Evolutionary conservation across 1,140 invertebrate genomes (phyloP), one percentile per base, ranked within the genome.

Genomic region (Choristoneura fumiferana): DNA sequence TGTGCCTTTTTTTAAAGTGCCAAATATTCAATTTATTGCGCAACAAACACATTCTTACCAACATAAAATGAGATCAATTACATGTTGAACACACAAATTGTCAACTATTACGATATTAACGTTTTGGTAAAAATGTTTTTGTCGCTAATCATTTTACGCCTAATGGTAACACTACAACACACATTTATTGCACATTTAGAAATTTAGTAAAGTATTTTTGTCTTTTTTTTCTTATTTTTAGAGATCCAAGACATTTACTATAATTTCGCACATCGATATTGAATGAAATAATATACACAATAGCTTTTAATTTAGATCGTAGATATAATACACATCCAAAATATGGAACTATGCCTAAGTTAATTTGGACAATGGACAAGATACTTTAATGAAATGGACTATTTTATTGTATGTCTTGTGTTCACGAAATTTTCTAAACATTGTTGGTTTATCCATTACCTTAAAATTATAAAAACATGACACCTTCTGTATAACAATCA

Each of bases 131-230:
- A 78, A 70, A 78, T 76, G 80, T 70, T 77, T 86, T 73, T 57
- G 66, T 64, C 78, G 81, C 69, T 76, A 74, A 78, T 76, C 77
- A 69, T 83, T 84, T 85, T 85, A 87, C 72, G 82, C 83, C 84
- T 87, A 89, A 89, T 82, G 82, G 84, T 86, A 87, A 87, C 84
- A 86, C 87, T 87, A 87, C 87, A 88, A 89, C 87, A 90, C 87
- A 90, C 87, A 90, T 88, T 89, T 90, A 90, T 89, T 89, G 87
- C 89, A 90, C 89, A 90, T 89, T 89, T 89, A 90, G 87, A 90
- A 87, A 87, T 85, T 89, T 88, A 70, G 76, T 84, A 84, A 87
- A 87, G 75, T 84, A 73, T 86, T 86, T 87, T 89, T 86, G 78
- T 83, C 76, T 83, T 86, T 89, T 87, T 77, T 84, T 78, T 77